A percentile compares a stretch with the other conserved stretches of the same genome.
Conservation (phyloP, 2,888 invertebrate genomes). For the Drosophila stalkeri region DNA sequence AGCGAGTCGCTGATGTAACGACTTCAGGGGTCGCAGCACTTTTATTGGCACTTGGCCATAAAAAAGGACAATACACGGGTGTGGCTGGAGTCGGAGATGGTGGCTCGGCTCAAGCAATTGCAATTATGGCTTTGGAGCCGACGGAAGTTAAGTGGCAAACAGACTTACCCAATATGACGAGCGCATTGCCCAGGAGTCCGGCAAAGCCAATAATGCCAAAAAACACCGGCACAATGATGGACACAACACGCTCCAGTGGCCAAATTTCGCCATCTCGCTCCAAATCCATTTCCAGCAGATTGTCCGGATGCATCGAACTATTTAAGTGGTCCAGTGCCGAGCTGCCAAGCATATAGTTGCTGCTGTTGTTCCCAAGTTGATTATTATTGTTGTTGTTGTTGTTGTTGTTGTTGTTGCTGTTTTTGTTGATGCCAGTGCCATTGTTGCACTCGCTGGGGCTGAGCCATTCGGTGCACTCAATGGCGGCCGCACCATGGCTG, state of each 20-base stretch:
- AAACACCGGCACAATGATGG: slow-evolving; percentile 91
- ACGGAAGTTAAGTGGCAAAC: background rate
- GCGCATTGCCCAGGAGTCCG: slow-evolving; percentile 94
- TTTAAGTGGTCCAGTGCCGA: slow-evolving; percentile 39
- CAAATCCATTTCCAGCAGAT: slow-evolving; percentile 82
- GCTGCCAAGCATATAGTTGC: slow-evolving; percentile 28
- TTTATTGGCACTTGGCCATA: slow-evolving; percentile 23
- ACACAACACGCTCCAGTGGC: slow-evolving; percentile 88
- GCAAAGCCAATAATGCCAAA: slow-evolving; percentile 94
- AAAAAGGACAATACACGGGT: background rate
- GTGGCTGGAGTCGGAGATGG: background rate
- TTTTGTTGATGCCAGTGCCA: slow-evolving; percentile 25
- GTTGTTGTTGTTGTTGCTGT: slow-evolving; percentile 22
- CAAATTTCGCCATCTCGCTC: slow-evolving; percentile 85
- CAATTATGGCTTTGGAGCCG: background rate
- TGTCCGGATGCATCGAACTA: slow-evolving; percentile 64
- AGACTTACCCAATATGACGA: slow-evolving; percentile 90
- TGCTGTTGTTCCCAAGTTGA: slow-evolving; percentile 30
- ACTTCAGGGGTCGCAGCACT: slow-evolving; percentile 4
- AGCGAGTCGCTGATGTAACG: slow-evolving; percentile 45
- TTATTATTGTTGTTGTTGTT: too few relatives aligned
- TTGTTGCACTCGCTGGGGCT: slow-evolving; percentile 66
- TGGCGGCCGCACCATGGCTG: slow-evolving; percentile 24
- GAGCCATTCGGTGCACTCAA: slow-evolving; percentile 60
- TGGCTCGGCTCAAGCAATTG: slow-evolving; percentile 2